phyloP scores from a whole-genome alignment of 2,113 vertebrate genomes.

The Numida meleagris region DNA sequence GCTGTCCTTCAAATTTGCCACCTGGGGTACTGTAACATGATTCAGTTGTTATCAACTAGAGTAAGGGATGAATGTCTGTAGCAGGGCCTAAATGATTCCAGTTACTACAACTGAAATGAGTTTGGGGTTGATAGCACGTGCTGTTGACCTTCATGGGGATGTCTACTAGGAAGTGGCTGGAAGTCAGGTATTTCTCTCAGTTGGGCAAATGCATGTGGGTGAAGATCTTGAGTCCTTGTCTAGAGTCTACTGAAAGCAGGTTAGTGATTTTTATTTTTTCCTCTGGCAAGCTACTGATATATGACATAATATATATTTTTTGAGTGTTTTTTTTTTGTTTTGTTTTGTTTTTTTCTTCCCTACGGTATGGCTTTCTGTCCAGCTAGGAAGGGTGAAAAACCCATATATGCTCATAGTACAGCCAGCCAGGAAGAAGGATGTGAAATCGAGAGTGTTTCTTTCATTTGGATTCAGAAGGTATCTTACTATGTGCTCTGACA shows the following conservation, averaged over 20 bases:
- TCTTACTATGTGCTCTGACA: background rate
- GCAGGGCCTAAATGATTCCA: background rate
- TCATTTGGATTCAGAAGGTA: background rate
- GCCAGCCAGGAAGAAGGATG: background rate
- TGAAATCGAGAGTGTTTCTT: slow-evolving; percentile 5
- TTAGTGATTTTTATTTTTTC: background rate
- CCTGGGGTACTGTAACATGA: background rate
- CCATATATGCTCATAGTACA: background rate
- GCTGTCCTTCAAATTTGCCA: background rate
- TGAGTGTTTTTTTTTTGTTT: background rate
- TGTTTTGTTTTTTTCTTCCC: background rate
- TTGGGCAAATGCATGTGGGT: background rate
- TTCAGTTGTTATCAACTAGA: background rate
- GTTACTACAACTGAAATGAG: fast-evolving
- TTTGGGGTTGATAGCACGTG: background rate
- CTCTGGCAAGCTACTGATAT: background rate
- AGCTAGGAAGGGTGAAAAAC: background rate
- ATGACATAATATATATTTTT: background rate
- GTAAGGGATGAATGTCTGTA: fast-evolving
- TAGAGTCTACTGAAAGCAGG: background rate
- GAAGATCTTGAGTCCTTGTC: background rate
- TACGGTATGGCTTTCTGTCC: background rate
- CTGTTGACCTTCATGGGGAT: background rate
- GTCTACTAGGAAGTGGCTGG: background rate
- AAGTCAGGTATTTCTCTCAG: background rate